A percentile compares a stretch with the other conserved stretches of the same genome.
Evolutionary conservation across 2,888 invertebrate species (phyloP).

Genomic region (Scelioninae gen. 1): DNA sequence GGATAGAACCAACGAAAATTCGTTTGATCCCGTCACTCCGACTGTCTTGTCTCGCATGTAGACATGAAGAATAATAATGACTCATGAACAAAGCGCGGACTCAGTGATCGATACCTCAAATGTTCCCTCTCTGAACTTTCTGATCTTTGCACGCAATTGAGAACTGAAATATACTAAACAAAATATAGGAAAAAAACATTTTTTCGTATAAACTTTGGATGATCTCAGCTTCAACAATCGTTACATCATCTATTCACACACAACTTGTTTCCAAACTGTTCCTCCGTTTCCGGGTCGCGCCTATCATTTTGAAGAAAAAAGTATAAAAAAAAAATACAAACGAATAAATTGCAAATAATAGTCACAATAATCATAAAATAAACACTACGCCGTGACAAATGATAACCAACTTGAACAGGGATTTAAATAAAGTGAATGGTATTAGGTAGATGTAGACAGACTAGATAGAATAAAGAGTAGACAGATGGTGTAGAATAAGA

Average conservation of each 20-base stretch:
- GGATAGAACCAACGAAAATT: constrained; percentile 67
- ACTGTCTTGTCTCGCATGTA: constrained; percentile 11
- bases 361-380: constrained; percentile 18
- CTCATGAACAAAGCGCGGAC: constrained; percentile 3
- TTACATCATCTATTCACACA: constrained; percentile 20
- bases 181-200: too few species aligned
- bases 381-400: constrained; percentile 31
- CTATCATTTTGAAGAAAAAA: constrained; percentile 4
- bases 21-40: not conserved
- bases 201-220: too few species aligned
- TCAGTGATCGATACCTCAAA: constrained; percentile 26
- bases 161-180: constrained; percentile 24
- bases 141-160: constrained; percentile 16
- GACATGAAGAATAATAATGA: constrained; percentile 8
- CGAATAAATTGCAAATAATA: not conserved
- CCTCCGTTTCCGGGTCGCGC: constrained; percentile 9
- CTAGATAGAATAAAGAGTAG: constrained; percentile 61
- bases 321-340: constrained; percentile 1
- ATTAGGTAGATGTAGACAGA: constrained; percentile 45
- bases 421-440: constrained; percentile 40
- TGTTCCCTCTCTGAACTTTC: constrained; percentile 29
- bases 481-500: constrained; percentile 69
- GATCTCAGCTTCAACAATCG: constrained; percentile 4
- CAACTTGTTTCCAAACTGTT: constrained; percentile 14
- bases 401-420: constrained; percentile 18